phyloP scores from a whole-genome alignment of 2,797 vertebrate species.

The Nyctibius grandis region DNA sequence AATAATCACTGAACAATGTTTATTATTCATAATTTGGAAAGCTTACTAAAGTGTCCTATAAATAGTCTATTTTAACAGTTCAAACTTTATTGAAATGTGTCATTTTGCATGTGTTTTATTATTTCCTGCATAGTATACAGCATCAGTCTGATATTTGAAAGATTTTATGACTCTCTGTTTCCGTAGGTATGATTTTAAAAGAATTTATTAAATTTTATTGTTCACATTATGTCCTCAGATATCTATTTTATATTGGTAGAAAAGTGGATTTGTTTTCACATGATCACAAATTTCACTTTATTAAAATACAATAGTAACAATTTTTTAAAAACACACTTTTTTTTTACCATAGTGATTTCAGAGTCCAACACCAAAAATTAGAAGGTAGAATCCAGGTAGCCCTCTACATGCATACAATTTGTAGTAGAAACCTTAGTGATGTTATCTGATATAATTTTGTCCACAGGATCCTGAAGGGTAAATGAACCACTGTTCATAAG shows the following conservation, averaged over 20 bases:
- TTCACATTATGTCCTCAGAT: not conserved
- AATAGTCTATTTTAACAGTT: not conserved
- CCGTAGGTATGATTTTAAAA: not conserved
- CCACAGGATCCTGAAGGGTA: not conserved
- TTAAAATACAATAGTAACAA: not conserved
- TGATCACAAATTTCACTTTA: not conserved
- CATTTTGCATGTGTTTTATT: not conserved
- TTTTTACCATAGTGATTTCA: not conserved
- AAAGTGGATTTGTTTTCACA: not conserved
- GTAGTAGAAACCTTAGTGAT: not conserved
- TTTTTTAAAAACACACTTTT: not conserved
- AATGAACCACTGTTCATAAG: not conserved
- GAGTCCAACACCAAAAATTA: not conserved
- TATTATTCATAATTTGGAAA: conserved; percentile 7
- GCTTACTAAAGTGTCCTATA: not conserved
- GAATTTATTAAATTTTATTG: not conserved
- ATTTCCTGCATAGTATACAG: not conserved
- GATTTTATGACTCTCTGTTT: not conserved
- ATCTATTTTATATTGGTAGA: not conserved
- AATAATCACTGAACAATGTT: not conserved
- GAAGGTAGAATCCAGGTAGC: not conserved
- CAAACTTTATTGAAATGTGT: not conserved
- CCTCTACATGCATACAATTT: accelerated
- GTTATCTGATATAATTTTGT: not conserved
- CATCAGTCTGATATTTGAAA: not conserved